phyloP scores from a whole-genome alignment of 2,797 vertebrate species.

The Cetoscarus ocellatus region DNA sequence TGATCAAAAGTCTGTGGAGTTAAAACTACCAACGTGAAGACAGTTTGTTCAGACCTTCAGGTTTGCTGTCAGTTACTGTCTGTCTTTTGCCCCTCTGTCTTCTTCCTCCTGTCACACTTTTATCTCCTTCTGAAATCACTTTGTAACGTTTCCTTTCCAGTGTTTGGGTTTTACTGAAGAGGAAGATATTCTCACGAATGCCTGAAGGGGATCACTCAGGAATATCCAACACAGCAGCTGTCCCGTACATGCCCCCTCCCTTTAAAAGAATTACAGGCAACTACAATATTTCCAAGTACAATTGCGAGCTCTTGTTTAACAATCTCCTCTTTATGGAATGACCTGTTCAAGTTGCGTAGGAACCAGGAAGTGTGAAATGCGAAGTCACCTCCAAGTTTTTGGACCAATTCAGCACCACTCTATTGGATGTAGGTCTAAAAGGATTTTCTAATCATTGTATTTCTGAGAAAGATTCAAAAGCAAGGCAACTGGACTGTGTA shows the following conservation, averaged over 20 bases:
- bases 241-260: background rate
- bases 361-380: too few relatives aligned
- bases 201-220: conserved; percentile 4
- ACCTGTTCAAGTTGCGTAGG: too few relatives aligned
- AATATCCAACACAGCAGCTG: background rate
- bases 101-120: conserved; percentile 3
- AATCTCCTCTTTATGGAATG: too few relatives aligned
- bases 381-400: too few relatives aligned
- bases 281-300: too few relatives aligned
- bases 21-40: conserved; percentile 52
- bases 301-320: too few relatives aligned
- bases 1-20: conserved; percentile 60
- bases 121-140: background rate
- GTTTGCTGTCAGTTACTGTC: conserved; percentile 35
- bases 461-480: too few relatives aligned
- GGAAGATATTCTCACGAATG: background rate
- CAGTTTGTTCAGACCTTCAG: conserved; percentile 42
- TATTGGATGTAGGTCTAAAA: too few relatives aligned
- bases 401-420: too few relatives aligned
- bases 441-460: too few relatives aligned
- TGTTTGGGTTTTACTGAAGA: conserved; percentile 11
- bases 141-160: conserved; percentile 14
- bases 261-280: background rate
- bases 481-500: too few relatives aligned
- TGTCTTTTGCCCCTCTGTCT: conserved; percentile 5